Base-by-base conservation (phyloP, 2,113 vertebrate genomes). In the Myotis brandtii region DNA sequence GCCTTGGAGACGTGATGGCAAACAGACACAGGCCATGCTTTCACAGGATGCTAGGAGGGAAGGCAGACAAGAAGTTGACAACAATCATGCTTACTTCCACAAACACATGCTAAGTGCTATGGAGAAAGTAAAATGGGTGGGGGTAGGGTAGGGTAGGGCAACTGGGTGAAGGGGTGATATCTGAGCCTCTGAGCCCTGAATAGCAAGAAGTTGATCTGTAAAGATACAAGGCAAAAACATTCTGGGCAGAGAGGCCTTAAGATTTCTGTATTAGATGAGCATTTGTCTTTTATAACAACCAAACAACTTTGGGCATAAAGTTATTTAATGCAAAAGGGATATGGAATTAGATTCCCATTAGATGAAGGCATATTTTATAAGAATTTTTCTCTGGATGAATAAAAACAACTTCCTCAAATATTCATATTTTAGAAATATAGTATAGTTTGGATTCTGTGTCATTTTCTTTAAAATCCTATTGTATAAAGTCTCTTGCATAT, bases 351-450 rank as follows among this genome's bases (percentile, higher is more conserved):
- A 52, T 85, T 32, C 9, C 43, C 8, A 34, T 64, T 93, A 95
- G 20, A 34, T 54, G n/a, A 87, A 92, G 23, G n/a, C 50, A 48
- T 67, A 66, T 92, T 84, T 91, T 95, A 54, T 56, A 73, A 34
- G 50, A 67, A 12, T 69, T 56, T 85, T 93, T 50, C 52, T 75
- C 46, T 34, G 14, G 56, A 21, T 77, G 77, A 94, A 72, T 72
- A 85, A 91, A 94, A 86, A 89, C 72, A 83, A 80, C 14, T 59
- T 91, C n/a, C 67, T 85, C 32, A 94, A 95, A 70, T 25, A 85
- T 73, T 67, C 37, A 93, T 17, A 91, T 66, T 93, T 92, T 87
- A 70, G 27, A 93, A 96, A 76, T 90, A 82, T 27, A 83, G 30
- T 75, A 50, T 27, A 84, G 48, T 73, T 96, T 34, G 59, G 76